Conservation (phyloP, 2,113 vertebrate species). For the Ceyx margarethae region DNA sequence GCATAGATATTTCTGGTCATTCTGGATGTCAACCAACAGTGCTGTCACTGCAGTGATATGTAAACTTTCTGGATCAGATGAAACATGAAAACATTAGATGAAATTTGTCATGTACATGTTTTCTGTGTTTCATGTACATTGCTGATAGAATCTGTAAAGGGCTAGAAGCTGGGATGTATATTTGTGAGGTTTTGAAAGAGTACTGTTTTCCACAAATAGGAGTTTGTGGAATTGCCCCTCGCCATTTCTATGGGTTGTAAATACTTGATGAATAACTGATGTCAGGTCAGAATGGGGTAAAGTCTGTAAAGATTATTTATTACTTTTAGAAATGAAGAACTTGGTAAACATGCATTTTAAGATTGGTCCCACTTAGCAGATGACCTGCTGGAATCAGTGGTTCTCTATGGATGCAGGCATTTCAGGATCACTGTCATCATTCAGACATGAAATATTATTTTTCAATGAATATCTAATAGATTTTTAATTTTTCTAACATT, state of each 20-base stretch:
- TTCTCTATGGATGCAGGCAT: background rate
- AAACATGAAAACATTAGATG: background rate
- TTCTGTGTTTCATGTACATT: background rate
- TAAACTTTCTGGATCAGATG: background rate
- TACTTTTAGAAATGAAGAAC: background rate
- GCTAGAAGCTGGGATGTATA: background rate
- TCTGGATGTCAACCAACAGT: background rate
- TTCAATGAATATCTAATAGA: background rate
- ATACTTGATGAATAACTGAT: background rate
- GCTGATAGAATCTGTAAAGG: background rate
- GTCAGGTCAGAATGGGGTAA: background rate
- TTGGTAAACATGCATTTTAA: background rate
- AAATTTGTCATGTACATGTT: background rate
- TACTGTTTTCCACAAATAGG: background rate
- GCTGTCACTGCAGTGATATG: background rate
- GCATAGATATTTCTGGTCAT: background rate
- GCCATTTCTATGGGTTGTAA: background rate
- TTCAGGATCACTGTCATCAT: background rate
- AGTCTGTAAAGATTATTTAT: background rate
- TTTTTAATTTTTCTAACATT: conserved; percentile 4
- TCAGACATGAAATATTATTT: conserved; percentile 14
- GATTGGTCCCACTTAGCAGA: background rate
- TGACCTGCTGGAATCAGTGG: background rate
- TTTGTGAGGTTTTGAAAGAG: background rate
- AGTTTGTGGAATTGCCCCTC: background rate